Conservation (phyloP, 1,140 invertebrate species). For the Gonioctena quinquepunctata region DNA sequence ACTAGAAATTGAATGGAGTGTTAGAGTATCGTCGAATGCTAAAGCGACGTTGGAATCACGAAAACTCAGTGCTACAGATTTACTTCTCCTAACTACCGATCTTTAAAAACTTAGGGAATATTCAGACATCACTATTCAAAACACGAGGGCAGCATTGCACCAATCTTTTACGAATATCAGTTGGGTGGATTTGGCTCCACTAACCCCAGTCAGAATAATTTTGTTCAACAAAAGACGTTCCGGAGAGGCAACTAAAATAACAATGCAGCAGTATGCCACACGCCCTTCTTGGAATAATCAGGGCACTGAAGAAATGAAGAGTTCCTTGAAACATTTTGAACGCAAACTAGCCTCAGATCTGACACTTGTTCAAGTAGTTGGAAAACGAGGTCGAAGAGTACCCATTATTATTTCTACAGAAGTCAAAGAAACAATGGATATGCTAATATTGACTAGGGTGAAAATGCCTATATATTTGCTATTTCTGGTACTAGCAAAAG, state of each 20-base stretch:
- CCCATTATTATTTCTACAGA: neutral
- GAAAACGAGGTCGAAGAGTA: slow-evolving; percentile 6
- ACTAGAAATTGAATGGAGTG: neutral
- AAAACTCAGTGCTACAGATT: neutral
- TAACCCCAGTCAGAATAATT: no score
- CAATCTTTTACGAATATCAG: no score
- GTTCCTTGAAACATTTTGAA: neutral
- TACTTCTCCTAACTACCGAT: neutral
- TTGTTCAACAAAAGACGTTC: no score
- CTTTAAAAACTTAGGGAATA: neutral
- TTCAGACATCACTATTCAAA: neutral
- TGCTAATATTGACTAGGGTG: no score
- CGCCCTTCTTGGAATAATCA: neutral
- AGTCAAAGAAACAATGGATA: slow-evolving; percentile 1
- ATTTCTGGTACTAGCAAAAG: no score
- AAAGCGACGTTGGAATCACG: neutral
- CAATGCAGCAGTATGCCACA: neutral
- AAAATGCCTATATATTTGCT: no score
- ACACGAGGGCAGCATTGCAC: no score
- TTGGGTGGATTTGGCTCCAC: no score
- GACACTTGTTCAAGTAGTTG: neutral
- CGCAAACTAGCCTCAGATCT: neutral
- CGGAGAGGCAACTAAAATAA: no score
- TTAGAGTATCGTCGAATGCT: slow-evolving; percentile 6
- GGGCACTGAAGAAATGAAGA: neutral